Evolutionary conservation across 2,888 invertebrate species (phyloP).

Genomic region (Drosophila kanekoi): DNA sequence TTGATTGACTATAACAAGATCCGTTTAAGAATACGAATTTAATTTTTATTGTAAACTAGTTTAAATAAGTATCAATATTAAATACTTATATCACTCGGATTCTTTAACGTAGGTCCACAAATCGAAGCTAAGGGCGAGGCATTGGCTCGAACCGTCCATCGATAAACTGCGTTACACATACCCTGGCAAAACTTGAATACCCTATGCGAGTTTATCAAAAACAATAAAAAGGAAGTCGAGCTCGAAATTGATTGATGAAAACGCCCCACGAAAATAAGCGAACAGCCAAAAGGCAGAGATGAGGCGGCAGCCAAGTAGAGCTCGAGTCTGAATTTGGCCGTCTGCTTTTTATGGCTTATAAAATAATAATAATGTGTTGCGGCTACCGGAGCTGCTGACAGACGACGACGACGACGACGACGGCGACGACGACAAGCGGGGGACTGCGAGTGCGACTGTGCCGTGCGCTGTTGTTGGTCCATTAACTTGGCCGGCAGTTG

Average conservation of each 20-base stretch:
- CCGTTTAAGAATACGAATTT: no score
- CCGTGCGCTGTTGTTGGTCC: constrained; percentile 28
- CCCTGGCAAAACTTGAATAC: constrained; percentile 1
- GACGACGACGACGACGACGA: constrained; percentile 29
- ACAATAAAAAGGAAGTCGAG: constrained; percentile 36
- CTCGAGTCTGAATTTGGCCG: constrained; percentile 54
- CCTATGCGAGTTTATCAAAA: constrained; percentile 5
- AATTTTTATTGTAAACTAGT: no score
- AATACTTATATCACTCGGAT: no score
- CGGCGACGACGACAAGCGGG: constrained; percentile 1
- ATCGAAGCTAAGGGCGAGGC: no score
- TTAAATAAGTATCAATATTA: no score
- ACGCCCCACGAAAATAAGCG: constrained; percentile 59
- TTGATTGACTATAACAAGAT: no score
- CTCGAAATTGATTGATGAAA: constrained; percentile 78
- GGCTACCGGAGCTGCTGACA: constrained; percentile 67
- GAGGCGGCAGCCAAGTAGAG: constrained; percentile 8
- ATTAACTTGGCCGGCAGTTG: constrained; percentile 42
- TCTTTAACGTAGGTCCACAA: no score
- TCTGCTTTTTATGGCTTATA: constrained; percentile 64
- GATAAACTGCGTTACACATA: not conserved
- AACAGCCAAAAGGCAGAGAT: constrained; percentile 2
- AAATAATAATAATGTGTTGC: constrained; percentile 74
- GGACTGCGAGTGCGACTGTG: constrained; percentile 13
- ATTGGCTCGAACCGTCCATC: no score